Evolutionary conservation across 2,113 vertebrate species (phyloP).

Genomic region (Mus pahari): DNA sequence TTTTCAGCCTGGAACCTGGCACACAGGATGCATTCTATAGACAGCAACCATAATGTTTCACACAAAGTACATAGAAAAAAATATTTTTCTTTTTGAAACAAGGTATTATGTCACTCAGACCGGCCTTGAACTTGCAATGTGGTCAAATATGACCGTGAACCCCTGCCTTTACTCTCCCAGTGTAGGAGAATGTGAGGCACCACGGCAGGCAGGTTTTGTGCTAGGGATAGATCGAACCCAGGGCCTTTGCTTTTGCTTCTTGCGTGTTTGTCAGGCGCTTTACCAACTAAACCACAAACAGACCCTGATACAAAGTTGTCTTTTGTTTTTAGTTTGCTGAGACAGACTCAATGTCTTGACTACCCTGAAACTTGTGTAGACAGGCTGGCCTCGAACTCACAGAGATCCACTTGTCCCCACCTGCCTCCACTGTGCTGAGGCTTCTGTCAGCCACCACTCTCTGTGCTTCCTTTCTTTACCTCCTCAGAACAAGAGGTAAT

Average conservation of each 20-base stretch:
- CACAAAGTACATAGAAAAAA: background rate
- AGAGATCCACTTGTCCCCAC: background rate
- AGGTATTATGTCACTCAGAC: background rate
- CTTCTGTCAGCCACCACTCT: background rate
- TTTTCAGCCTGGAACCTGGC: background rate
- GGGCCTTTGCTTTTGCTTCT: background rate
- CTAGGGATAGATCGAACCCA: background rate
- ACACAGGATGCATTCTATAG: background rate
- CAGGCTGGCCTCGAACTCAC: background rate
- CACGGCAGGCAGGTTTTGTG: background rate
- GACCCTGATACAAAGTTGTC: background rate
- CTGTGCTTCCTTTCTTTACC: background rate
- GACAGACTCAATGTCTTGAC: background rate
- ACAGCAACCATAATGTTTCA: background rate
- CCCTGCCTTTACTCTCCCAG: background rate
- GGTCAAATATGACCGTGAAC: background rate
- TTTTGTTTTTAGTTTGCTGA: background rate
- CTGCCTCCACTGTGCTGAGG: background rate
- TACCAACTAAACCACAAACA: too few species aligned
- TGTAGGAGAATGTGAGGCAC: background rate
- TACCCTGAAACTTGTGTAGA: background rate
- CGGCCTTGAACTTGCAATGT: background rate
- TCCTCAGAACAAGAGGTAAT: conserved; percentile 18
- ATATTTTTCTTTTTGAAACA: background rate
- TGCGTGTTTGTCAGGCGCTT: background rate